Evolutionary conservation across 2,113 vertebrate species (phyloP), one percentile per base, ranked within the genome.

Genomic region (Alligator mississippiensis): DNA sequence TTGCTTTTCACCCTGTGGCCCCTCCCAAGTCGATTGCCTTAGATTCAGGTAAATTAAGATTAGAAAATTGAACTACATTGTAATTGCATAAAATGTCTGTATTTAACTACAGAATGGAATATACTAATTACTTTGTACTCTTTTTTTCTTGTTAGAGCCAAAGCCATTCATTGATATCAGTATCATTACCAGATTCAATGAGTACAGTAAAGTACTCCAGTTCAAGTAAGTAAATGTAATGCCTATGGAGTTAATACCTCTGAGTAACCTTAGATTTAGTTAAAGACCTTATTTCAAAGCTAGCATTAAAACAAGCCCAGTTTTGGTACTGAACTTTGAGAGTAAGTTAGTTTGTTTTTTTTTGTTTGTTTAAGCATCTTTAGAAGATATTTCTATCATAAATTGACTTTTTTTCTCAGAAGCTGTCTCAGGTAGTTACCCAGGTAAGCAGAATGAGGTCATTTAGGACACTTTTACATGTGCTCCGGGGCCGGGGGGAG

Each of bases 101-200:
- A 47, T 74, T 74, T 74, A 47, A 47, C 19, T 24, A 21, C 70
- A 47, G 7, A 74, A 74, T 74, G 70, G 25, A 25, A 1, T 9
- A 54, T 86, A 21, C 14, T 82, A 58, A 80, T 2, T 77, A 14
- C 27, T 74, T 38, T 72, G 57, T 30, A 68, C 28, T 27, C 74
- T 92, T 92, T 81, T 86, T 60, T 90, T 25, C 16, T 77, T 0
- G 93, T 94, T 95, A 99, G 99, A 99, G 79, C 99, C 99, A 8
- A 99, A 99, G 92, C 99, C 99, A 2, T 99, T 99, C 92, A 98
- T 99, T 68, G 99, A 99, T n/a, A 94, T 99, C 86, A 99, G 99
- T 61, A 47, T 99, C 96, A 99, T 99, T 96, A 99, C 98, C 87
- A 98, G 99, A 92, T 99, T 99, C 96, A 99, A 99, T 30, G 98